Evolutionary conservation across 2,797 vertebrate species (phyloP).

Genomic region (Myotis myotis): DNA sequence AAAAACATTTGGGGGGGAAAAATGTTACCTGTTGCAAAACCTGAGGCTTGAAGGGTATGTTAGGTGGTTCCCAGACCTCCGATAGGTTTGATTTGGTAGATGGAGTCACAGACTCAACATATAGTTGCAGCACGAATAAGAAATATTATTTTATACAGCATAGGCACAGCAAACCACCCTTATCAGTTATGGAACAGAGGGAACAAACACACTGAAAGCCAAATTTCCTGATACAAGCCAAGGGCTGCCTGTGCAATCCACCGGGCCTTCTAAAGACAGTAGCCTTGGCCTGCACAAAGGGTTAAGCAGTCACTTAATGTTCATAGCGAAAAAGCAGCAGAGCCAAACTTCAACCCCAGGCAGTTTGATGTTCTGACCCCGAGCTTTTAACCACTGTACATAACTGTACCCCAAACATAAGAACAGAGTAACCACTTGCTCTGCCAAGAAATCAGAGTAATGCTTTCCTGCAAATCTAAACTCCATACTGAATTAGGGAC

Average conservation of each 20-base stretch:
- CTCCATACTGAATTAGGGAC: background rate
- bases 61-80: background rate
- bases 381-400: background rate
- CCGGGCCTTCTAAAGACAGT: background rate
- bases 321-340: background rate
- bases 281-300: background rate
- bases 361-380: background rate
- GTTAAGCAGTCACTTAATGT: background rate
- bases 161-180: background rate
- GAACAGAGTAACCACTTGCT: background rate
- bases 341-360: background rate
- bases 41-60: background rate
- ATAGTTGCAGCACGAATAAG: background rate
- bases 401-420: background rate
- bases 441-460: background rate
- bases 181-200: background rate
- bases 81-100: background rate
- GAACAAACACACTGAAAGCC: background rate
- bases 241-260: background rate
- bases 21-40: background rate
- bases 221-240: background rate
- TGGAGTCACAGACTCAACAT: background rate
- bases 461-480: background rate
- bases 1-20: background rate
- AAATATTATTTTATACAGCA: background rate